Evolutionary conservation across 2,113 vertebrate genomes (phyloP).

Genomic region (Pongo pygmaeus): DNA sequence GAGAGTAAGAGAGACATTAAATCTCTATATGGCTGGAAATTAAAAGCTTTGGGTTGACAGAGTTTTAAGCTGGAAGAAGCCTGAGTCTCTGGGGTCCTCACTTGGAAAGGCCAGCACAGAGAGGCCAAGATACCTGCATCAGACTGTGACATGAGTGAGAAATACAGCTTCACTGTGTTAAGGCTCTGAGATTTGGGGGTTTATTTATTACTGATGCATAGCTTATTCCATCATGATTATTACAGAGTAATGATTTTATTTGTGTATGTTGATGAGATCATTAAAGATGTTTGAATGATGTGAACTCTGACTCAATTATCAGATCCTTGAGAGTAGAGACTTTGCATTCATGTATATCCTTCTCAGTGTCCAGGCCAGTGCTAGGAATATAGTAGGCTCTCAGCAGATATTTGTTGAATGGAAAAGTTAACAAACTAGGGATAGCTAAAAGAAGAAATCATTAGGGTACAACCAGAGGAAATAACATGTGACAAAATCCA

Average conservation of each 20-base stretch:
- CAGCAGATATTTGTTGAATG: neutral
- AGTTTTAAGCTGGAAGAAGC: neutral
- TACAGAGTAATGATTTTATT: neutral
- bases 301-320: neutral
- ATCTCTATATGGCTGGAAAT: neutral
- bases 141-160: neutral
- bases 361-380: neutral
- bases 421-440: neutral
- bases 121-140: neutral
- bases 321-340: neutral
- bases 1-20: neutral
- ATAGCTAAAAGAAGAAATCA: neutral
- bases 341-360: neutral
- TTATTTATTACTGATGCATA: neutral
- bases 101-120: neutral
- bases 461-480: neutral
- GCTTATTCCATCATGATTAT: neutral
- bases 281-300: neutral
- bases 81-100: neutral
- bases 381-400: neutral
- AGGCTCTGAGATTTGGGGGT: neutral
- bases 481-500: neutral
- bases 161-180: neutral
- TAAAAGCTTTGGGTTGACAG: neutral
- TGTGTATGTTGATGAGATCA: neutral